Base-by-base conservation (phyloP, 2,888 invertebrate species). In the Drosophila quinaria region DNA sequence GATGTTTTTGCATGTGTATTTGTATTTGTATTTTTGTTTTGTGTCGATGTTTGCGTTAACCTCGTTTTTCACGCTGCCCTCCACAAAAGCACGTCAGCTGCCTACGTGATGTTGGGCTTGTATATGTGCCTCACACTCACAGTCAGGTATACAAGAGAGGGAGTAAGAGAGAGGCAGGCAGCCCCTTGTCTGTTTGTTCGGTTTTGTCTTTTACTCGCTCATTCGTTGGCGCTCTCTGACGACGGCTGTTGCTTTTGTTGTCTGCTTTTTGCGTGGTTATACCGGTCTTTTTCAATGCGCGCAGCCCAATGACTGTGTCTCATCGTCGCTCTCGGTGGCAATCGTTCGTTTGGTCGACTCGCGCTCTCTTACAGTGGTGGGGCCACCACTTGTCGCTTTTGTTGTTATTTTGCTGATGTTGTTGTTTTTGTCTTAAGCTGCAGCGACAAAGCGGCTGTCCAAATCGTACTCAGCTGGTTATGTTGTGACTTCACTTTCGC, bases 71-170 rank as follows among this genome's bases (percentile, higher is more conserved):
- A 54, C 70, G 50, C 71, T 74, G 78, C 67, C 66, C 69, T 58
- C 69, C 68, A 72, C 63, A 72, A 59, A 64, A 77, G 79, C 78
- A 78, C 79, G 78, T 75, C 72, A 63, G 61, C 58, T 62, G 89
- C 73, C 90, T 90, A 90, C 90, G 90, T 90, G 90, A 84, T 78
- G 62, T 85, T 85, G 74, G 55, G 60, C 65, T 73, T 74, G 70
- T 78, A 64, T 72, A 47, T 54, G 68, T 76, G 29, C 35, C 44
- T 58, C 41, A 44, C 62, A 77, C 64, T 46, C n/a, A 51, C 47
- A 59, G 49, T 41, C 69, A 73, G 65, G 63, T 72, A 54, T 49
- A 44, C 31, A 41, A 11, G 58, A 39, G 47, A 22, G 17, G 59
- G 10, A 44, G 52, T n/a, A 17, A 52, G 15, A 29, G 39, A 44